Evolutionary conservation across 2,888 invertebrate species (phyloP).

Genomic region (Hemithea aestivaria): DNA sequence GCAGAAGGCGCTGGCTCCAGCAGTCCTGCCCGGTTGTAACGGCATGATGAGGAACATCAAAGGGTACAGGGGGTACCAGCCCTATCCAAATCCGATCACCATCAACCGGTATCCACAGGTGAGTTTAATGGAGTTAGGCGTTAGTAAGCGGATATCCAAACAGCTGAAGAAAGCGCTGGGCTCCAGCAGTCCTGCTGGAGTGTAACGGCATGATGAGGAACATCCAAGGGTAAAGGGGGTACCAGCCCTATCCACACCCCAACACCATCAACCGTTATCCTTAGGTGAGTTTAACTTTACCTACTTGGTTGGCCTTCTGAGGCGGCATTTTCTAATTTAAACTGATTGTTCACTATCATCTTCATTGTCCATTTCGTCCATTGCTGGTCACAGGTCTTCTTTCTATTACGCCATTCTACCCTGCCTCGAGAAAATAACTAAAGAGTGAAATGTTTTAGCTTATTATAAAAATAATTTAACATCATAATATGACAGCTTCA

Average conservation of each 20-base stretch:
- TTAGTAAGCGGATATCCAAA: too few species aligned
- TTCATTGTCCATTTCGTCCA: too few species aligned
- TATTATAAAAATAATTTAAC: too few species aligned
- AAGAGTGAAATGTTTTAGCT: too few species aligned
- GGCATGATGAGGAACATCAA: conserved; percentile 99
- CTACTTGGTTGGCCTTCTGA: too few species aligned
- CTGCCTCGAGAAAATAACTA: too few species aligned
- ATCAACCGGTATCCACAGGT: conserved; percentile 98
- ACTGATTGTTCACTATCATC: too few species aligned
- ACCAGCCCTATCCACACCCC: conserved; percentile 96
- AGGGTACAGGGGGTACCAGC: conserved; percentile 95
- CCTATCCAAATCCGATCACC: conserved; percentile 95
- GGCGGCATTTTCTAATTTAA: too few species aligned
- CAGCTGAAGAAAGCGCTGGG: conserved; percentile 97
- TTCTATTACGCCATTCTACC: too few species aligned
- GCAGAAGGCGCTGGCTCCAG: conserved; percentile 96
- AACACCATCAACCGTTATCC: conserved; percentile 97
- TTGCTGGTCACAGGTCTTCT: too few species aligned
- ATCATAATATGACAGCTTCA: too few species aligned
- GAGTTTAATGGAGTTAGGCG: conserved; percentile 28
- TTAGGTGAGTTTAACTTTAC: conserved; percentile 84
- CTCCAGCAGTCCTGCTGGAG: conserved; percentile 94
- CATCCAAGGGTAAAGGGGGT: conserved; percentile 95
- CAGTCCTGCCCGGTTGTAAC: conserved; percentile 96
- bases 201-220: conserved; percentile 99